Base-by-base conservation (phyloP, 2,797 vertebrate species). In the Lemur catta region DNA sequence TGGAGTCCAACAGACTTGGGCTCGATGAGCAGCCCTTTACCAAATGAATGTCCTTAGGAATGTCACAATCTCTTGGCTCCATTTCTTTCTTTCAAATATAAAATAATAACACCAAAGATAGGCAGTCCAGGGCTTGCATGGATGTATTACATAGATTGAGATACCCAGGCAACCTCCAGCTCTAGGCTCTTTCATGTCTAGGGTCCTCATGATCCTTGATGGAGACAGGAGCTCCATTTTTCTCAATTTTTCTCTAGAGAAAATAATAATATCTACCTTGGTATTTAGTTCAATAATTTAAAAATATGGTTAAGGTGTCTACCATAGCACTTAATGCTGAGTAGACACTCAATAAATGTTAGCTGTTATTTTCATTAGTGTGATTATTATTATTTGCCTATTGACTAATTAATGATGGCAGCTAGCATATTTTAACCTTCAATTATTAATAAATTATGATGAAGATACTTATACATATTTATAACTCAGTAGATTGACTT, bases 361-460 rank as follows among this genome's bases (percentile, higher is more conserved):
- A 97, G 33, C 63, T 86, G 71, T 86, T 97, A 95, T 95, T 95
- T 97, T 96, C 81, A 91, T 97, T 93, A 94, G 30, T 46, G 38
- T 59, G 41, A 91, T 97, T 86, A 93, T 96, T 95, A 69, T 93
- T 95, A 96, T 96, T 96, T 97, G 75, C 86, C 84, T 96, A 59
- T 97, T 95, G 90, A 89, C 65, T 96, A 95, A 97, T 94, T 97
- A 95, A 95, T 96, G 65, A 89, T 96, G 85, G n/a, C 52, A 95
- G 52, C 84, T 86, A 84, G 90, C 88, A 92, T 96, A 97, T 93
- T 96, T 96, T 96, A 96, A 94, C 79, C 50, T 97, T 95, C 97
- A 95, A 84, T 96, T 97, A 95, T 92, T 96, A 97, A 93, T 97
- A 92, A 97, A 92, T 96, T 75, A 95, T 89, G 35, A 3, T 89